Base-by-base conservation (phyloP, 2,113 vertebrate species). In the Lonchura striata region DNA sequence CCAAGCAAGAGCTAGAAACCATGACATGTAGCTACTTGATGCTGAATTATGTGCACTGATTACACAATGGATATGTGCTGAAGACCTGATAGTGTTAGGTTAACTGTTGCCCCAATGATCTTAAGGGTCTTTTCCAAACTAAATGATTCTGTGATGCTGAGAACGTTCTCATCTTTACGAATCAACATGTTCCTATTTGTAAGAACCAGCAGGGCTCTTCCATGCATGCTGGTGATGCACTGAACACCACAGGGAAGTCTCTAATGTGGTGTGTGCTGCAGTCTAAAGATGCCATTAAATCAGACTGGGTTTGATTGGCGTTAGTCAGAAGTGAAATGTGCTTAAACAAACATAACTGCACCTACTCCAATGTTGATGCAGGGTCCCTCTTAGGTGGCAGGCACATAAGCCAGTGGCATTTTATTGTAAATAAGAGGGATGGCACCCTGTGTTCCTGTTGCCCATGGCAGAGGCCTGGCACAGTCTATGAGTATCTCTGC, bases 401-500 rank as follows among this genome's bases (percentile, higher is more conserved):
- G 17, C 7, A 13, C 3, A 5, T 3, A 14, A 70, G 7, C 23
- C n/a, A 33, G 25, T 11, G 70, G 41, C 27, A 56, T 31, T 80
- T 60, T 41, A 33, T 1, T 3, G 3, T 11, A 15, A 88, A 53
- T 35, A 39, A 14, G 6, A 31, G 50, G 30, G 14, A 21, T 71
- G 49, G 42, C 1, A 2, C 31, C 31, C 47, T 61, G 49, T 61
- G n/a, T 8, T 82, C 35, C 82, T 44, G 15, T 9, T 81, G 35
- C 33, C 56, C 44, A 13, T 3, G 9, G 25, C 71, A 79, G 50
- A 71, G 20, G 23, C 15, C 37, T 1, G 5, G 42, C 23, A 13
- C 0, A 13, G 17, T 15, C 66, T 33, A 0, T 5, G 18, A 28
- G 30, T 19, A 31, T 15, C 37, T 60, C 44, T 22, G 15, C 6